Evolutionary conservation across 2,113 vertebrate genomes (phyloP).

Genomic region (Oreotrochilus melanogaster): DNA sequence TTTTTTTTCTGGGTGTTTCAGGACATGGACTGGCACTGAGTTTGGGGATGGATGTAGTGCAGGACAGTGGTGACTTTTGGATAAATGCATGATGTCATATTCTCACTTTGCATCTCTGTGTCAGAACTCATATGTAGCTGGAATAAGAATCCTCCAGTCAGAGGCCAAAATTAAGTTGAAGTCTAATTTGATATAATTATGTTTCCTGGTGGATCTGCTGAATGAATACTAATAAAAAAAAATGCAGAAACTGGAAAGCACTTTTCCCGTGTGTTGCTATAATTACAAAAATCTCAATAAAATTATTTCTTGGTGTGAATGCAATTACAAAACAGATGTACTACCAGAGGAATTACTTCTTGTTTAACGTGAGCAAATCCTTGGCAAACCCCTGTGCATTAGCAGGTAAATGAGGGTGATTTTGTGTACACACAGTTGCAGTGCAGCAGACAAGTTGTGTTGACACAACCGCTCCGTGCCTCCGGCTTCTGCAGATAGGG

Average conservation of each 20-base stretch:
- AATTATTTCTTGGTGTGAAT: not conserved
- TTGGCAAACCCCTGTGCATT: not conserved
- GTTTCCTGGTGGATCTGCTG: not conserved
- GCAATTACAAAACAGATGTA: not conserved
- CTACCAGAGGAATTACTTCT: not conserved
- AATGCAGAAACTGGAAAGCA: not conserved
- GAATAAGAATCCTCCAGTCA: not conserved
- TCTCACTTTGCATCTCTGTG: not conserved
- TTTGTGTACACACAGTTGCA: not conserved
- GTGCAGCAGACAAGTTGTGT: not conserved
- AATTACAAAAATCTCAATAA: not conserved
- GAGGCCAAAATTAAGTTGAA: not conserved
- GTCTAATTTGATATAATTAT: not conserved
- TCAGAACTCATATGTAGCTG: not conserved
- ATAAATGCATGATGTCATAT: not conserved
- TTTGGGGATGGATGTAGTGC: not conserved
- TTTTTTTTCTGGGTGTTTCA: not conserved
- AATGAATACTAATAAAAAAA: not conserved
- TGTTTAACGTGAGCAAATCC: not conserved
- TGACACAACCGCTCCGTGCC: not conserved
- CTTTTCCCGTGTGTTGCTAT: not conserved
- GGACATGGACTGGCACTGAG: fast-evolving
- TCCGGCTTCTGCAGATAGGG: not conserved
- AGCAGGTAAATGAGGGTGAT: not conserved
- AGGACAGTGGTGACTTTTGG: not conserved